Percentiles rank a stretch among this genome's conserved stretches.
Conservation (phyloP, 2,113 vertebrate genomes). For the Pollachius pollachius region DNA sequence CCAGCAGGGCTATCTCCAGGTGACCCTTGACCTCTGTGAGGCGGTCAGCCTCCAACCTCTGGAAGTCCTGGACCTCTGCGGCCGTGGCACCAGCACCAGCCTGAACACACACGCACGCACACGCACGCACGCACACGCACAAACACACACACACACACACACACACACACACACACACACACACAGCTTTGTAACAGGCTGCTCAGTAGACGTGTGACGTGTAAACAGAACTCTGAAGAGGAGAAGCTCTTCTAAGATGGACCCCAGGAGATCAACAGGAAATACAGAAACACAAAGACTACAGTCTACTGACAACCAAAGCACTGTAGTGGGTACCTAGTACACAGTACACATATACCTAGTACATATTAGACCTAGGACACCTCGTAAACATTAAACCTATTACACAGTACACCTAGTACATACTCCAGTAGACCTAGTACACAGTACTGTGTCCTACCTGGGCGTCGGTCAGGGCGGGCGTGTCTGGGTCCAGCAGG, state of each 20-base stretch:
- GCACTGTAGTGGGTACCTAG: not conserved
- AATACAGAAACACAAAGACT: not conserved
- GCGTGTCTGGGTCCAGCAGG: slow-evolving; percentile 80
- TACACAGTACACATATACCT: not conserved
- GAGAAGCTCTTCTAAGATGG: too few relatives aligned
- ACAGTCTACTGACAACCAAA: not conserved
- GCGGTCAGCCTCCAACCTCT: slow-evolving; percentile 80
- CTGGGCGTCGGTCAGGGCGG: slow-evolving; percentile 34
- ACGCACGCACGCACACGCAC: not conserved
- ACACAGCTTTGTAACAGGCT: not conserved
- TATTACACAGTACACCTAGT: too few relatives aligned
- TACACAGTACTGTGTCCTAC: slow-evolving; percentile 17
- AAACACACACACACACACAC: slow-evolving; percentile 3
- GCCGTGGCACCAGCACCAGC: slow-evolving; percentile 81
- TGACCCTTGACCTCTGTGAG: slow-evolving; percentile 96
- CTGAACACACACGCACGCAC: slow-evolving; percentile 55
- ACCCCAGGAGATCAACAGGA: not conserved
- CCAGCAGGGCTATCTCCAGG: slow-evolving; percentile 94
- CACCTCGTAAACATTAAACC: not conserved
- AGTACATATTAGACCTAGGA: not conserved
- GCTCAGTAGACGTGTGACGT: too few relatives aligned
- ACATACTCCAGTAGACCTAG: not conserved
- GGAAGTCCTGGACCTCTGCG: slow-evolving; percentile 81
- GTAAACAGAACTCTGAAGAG: too few relatives aligned
- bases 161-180: slow-evolving; percentile 5